phyloP scores from a whole-genome alignment of 2,113 vertebrate genomes.

The Meriones unguiculatus region DNA sequence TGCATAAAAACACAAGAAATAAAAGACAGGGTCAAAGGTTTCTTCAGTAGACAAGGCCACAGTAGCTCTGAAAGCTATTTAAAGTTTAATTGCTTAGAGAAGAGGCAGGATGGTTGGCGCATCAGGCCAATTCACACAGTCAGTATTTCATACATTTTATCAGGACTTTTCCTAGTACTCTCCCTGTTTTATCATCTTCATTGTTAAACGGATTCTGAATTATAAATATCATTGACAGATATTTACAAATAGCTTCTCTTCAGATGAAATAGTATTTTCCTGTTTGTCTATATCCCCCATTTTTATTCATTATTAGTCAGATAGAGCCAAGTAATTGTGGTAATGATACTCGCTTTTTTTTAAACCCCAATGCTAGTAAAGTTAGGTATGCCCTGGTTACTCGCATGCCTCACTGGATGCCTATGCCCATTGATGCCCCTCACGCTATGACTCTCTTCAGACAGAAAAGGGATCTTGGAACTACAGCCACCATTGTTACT shows the following conservation, averaged over 20 bases:
- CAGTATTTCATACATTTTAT: neutral
- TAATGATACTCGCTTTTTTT: no score
- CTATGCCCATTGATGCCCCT: no score
- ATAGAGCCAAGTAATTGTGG: no score
- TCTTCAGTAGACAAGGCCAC: neutral
- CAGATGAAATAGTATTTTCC: neutral
- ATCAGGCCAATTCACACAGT: neutral
- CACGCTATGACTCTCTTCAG: no score
- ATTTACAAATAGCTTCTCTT: neutral
- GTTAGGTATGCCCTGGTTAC: no score
- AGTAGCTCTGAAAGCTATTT: neutral
- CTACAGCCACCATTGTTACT: no score
- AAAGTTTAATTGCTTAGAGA: neutral
- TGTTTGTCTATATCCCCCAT: no score
- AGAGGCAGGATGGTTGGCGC: neutral
- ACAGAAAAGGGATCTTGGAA: no score
- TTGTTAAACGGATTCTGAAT: neutral
- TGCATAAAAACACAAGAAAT: neutral
- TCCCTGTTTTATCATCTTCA: neutral
- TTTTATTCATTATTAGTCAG: no score
- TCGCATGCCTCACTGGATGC: no score
- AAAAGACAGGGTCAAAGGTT: conserved; percentile 5
- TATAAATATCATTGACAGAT: neutral
- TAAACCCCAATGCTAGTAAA: no score
- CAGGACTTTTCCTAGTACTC: neutral